These are phyloP conservation scores for Hormaphis cornu DNA, from an alignment of 1,140 invertebrate species.

Conservation along the genomic window DNA sequence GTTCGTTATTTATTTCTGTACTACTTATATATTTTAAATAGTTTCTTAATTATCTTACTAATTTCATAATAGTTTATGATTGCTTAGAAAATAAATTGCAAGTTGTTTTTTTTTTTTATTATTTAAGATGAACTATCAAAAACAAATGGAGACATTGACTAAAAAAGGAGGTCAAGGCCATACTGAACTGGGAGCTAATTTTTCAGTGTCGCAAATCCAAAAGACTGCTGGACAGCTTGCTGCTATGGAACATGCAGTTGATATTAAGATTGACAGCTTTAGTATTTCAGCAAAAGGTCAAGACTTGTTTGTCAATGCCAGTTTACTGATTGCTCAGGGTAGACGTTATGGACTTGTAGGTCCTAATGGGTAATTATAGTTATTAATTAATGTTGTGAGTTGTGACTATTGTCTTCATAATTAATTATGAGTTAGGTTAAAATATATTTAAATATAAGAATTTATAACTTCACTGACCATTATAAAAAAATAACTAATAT, in stretches of 20 bases:
- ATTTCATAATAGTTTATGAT: not conserved
- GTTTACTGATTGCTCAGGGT: constrained; percentile 83
- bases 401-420: too few relatives aligned
- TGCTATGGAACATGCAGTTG: constrained; percentile 85
- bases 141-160: constrained; percentile 77
- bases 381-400: too few relatives aligned
- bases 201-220: constrained; percentile 90
- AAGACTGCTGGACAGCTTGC: constrained; percentile 73
- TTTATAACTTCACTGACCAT: too few relatives aligned
- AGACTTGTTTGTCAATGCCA: constrained; percentile 95
- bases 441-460: too few relatives aligned
- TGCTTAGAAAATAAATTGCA: not conserved
- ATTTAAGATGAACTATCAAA: constrained; percentile 69
- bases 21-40: not conserved
- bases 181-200: constrained; percentile 83
- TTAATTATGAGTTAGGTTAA: too few relatives aligned
- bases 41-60: not conserved
- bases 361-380: constrained; percentile 85
- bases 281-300: constrained; percentile 96
- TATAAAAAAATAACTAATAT: too few relatives aligned
- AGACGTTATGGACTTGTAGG: constrained; percentile 95
- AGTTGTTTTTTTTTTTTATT: not conserved
- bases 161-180: constrained; percentile 80
- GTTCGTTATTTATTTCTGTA: not conserved
- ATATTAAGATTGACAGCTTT: constrained; percentile 97